Percentiles rank a stretch among this genome's conserved stretches.
Conservation (phyloP, 2,888 invertebrate species). For the Alsophila aescularia region DNA sequence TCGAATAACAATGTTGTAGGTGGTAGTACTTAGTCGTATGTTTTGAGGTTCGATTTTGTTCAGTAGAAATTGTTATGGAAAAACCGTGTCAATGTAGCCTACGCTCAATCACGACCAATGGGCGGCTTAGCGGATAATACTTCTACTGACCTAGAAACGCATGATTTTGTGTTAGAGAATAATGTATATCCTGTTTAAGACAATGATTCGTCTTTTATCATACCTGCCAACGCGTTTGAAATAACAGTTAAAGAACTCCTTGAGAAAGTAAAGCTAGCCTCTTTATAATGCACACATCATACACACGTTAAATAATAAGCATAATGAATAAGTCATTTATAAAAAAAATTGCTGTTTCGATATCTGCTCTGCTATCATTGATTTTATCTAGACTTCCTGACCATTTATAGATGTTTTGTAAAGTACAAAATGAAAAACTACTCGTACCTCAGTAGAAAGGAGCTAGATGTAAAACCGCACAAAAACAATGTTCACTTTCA, state of each 20-base stretch:
- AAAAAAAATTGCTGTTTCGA: not conserved
- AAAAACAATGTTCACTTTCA: slow-evolving; percentile 5
- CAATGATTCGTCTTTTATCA: not conserved
- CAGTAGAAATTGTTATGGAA: too few species aligned
- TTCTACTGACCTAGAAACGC: slow-evolving; percentile 8
- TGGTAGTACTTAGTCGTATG: too few species aligned
- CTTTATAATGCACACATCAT: not conserved
- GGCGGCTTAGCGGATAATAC: slow-evolving; percentile 8
- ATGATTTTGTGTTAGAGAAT: slow-evolving; percentile 2
- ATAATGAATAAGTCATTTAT: not conserved
- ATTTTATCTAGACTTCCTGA: too few species aligned
- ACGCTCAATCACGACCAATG: slow-evolving; percentile 21
- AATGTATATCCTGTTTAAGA: slow-evolving; percentile 6
- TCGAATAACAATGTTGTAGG: too few species aligned
- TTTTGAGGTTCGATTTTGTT: too few species aligned
- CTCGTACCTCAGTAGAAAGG: not conserved
- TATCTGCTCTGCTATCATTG: not conserved
- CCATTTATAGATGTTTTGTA: not conserved
- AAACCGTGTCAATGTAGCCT: slow-evolving; percentile 30
- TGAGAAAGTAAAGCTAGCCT: not conserved
- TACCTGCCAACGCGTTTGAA: not conserved
- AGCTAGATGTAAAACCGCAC: not conserved
- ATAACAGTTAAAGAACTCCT: not conserved
- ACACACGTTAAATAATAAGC: too few species aligned
- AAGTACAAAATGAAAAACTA: not conserved